Evolutionary conservation across 2,113 vertebrate species (phyloP), one percentile per base, ranked within the genome.

Genomic region (Oxyura jamaicensis): DNA sequence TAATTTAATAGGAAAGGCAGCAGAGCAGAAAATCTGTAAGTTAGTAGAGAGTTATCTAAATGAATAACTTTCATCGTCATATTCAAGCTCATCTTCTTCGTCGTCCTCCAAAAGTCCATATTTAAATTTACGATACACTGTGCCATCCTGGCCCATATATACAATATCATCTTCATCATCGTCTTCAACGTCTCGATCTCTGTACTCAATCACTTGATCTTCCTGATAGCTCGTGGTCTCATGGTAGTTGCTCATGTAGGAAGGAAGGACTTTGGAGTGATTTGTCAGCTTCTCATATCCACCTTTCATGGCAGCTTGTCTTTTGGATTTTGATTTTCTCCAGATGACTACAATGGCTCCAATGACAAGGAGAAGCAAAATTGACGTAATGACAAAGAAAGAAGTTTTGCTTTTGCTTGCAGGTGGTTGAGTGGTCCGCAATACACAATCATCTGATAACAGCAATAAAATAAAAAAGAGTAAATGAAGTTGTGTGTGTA

Each of bases 71-170:
- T 99, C 99, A 39, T 99, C 98, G 5, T 99, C 99, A 0, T 99
- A 99, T 92, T 99, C 99, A 55, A 99, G 95, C 91, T 99, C 99
- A 48, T 98, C 97, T 21, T 98, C 97, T 2, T 99, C 99, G 0
- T 99, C 98, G 3, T 99, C 98, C 5, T 99, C 98, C 94, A 99
- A 90, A 72, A 99, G 96, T 36, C 99, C 98, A 2, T 99, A 99
- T 94, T 98, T 99, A 96, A 99, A 99, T 96, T 99, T 99, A 56
- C 95, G 97, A 94, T 99, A 99, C 80, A 99, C 96, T 1, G 98
- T 99, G 68, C 99, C 99, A 80, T 99, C 99, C 92, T 98, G 98
- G 44, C 98, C 97, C 99, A 99, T 99, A 95, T 99, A 99, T 71
- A 99, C 99, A 3, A 99, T 99, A 59, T 99, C 99, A 10, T 99